These are phyloP conservation scores for Gulo gulo DNA, from an alignment of 2,113 vertebrate genomes.

Conservation along the genomic window DNA sequence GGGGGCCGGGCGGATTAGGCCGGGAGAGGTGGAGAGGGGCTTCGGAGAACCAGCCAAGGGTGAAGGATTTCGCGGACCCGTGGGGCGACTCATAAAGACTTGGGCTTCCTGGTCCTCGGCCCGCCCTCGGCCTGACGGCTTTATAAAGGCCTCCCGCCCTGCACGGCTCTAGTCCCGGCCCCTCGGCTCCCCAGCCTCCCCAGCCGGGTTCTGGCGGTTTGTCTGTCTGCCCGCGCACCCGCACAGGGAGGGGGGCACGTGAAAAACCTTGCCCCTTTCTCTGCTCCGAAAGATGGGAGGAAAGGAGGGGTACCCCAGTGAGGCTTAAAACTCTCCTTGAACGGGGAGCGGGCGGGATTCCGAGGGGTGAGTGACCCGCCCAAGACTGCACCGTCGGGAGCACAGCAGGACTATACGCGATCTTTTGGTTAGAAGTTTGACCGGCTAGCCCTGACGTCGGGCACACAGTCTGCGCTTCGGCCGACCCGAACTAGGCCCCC, in stretches of 20 bases:
- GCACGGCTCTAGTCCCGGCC: not conserved
- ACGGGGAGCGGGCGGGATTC: not conserved
- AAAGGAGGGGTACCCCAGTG: not conserved
- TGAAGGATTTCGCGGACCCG: slow-evolving; percentile 68
- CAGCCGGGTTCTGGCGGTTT: not conserved
- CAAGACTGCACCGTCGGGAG: not conserved
- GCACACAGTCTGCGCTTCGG: not conserved
- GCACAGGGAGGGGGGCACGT: not conserved
- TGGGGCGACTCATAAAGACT: slow-evolving; percentile 57
- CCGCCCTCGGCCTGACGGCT: not conserved
- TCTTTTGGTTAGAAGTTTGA: not conserved
- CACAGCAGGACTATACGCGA: not conserved
- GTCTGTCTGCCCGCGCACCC: not conserved
- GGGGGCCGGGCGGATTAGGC: slow-evolving; percentile 63
- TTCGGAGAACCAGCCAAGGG: slow-evolving; percentile 62
- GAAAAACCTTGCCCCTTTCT: not conserved
- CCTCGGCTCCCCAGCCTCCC: not conserved
- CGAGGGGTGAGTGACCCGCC: not conserved
- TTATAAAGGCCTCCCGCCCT: slow-evolving; percentile 13
- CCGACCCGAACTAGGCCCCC: not conserved
- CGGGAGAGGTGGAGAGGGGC: slow-evolving; percentile 58
- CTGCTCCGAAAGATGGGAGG: not conserved
- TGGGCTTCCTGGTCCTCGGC: slow-evolving; percentile 24
- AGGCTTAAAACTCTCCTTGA: not conserved
- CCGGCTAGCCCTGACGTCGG: not conserved